Evolutionary conservation across 2,113 vertebrate genomes (phyloP), one percentile per base, ranked within the genome.

Genomic region (Coregonus clupeaformis): DNA sequence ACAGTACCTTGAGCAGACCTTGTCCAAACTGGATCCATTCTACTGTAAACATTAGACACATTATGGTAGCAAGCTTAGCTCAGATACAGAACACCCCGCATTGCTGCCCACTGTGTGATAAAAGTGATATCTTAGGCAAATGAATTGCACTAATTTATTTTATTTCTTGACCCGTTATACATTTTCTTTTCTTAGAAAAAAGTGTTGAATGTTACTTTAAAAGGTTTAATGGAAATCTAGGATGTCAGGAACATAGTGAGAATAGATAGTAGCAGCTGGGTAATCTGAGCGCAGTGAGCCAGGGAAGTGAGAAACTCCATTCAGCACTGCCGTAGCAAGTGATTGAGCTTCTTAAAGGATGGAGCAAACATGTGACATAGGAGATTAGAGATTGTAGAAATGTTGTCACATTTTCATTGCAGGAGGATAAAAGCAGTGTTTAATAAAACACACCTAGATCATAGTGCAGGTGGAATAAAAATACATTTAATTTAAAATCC

Each of bases 401-500:
- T 70, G 13, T 36, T 68, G 64, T 78, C 64, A 57, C 65, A 72
- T 66, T 75, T 32, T 79, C 66, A 73, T 72, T 74, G 69, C 65
- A 75, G 64, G 65, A 52, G 32, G 73, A 74, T 73, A 74, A 66
- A 78, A 78, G 68, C 22, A 47, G 32, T 22, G 36, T 74, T 83
- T 66, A 62, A 73, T 77, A 74, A 77, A 83, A 49, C 22, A 66
- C 22, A 63, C 22, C 57, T 30, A 63, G n/a, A 55, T 73, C 67
- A 66, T 30, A n/a, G 52, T 57, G 55, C 73, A 63, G 45, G 64
- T 65, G 22, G 47, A 72, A 81, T 72, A 13, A 80, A 47, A 75
- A 45, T 1, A 25, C 71, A 59, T n/a, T 42, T 87, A 90, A 90
- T 93, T 93, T 90, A 91, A 93, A 94, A 90, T 93, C 92, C 91